Conservation (phyloP, 2,797 vertebrate species). For the Myotis myotis region DNA sequence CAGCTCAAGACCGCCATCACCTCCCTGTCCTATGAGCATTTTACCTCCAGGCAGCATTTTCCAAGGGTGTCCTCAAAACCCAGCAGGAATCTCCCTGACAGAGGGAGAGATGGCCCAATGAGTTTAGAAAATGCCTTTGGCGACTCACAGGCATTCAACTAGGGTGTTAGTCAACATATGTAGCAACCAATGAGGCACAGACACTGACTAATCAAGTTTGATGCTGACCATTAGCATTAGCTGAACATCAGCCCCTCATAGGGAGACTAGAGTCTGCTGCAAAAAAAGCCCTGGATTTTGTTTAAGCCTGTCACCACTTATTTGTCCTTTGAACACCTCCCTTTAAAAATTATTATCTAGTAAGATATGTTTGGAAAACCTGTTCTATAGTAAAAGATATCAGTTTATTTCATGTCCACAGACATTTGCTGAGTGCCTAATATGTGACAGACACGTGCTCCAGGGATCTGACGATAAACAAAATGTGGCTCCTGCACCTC, state of each 20-base stretch:
- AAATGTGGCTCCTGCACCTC: background rate
- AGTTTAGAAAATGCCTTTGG: background rate
- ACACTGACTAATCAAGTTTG: background rate
- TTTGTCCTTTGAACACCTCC: background rate
- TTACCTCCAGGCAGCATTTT: background rate
- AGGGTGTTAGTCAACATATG: no score
- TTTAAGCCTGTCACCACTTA: background rate
- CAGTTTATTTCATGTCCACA: background rate
- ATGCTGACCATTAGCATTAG: rapidly evolving
- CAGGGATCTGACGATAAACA: background rate
- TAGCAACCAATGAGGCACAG: background rate
- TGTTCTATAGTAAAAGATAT: background rate
- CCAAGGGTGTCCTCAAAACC: background rate
- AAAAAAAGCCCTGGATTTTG: background rate
- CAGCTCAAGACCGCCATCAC: background rate
- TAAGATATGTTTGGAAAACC: background rate
- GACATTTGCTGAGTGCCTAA: background rate
- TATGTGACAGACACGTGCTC: background rate
- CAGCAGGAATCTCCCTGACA: background rate
- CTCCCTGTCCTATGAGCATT: background rate
- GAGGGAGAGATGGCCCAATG: background rate
- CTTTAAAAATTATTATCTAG: background rate
- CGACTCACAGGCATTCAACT: background rate
- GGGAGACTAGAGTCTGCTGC: background rate
- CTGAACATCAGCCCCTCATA: background rate